Percentiles rank a stretch among this genome's conserved stretches.
These are phyloP conservation scores for Danaus melanippus DNA, from an alignment of 1,140 invertebrate genomes.

Conservation along the genomic window DNA sequence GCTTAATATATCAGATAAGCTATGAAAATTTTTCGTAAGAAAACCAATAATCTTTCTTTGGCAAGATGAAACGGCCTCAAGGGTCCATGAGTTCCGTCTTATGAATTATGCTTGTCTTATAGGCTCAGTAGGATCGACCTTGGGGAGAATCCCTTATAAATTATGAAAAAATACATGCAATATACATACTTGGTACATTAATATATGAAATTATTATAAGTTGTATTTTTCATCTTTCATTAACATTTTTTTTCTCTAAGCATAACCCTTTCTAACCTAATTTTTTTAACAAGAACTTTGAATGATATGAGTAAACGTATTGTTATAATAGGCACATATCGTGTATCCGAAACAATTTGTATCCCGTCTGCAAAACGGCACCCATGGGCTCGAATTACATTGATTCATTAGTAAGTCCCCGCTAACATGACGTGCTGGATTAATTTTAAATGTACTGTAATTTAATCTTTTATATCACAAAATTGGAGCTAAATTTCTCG, in stretches of 20 bases:
- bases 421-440: slow-evolving; percentile 10
- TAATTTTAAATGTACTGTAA: slow-evolving; percentile 12
- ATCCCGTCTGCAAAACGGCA: slow-evolving; percentile 19
- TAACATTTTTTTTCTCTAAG: too few species aligned
- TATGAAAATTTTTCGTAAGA: slow-evolving; percentile 2
- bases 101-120: slow-evolving; percentile 17
- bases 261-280: too few species aligned
- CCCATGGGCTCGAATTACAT: slow-evolving; percentile 26
- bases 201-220: not conserved
- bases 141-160: slow-evolving; percentile 2
- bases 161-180: slow-evolving; percentile 3
- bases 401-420: slow-evolving; percentile 23
- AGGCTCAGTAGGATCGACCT: slow-evolving; percentile 3
- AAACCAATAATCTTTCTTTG: slow-evolving; percentile 18
- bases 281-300: too few species aligned
- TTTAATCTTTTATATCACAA: too few species aligned
- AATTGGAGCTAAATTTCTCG: too few species aligned
- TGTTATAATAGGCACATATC: too few species aligned
- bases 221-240: too few species aligned
- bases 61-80: slow-evolving; percentile 18
- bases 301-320: too few species aligned
- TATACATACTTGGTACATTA: slow-evolving; percentile 1
- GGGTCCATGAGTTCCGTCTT: slow-evolving; percentile 9
- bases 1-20: slow-evolving; percentile 4
- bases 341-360: slow-evolving; percentile 22